phyloP scores from a whole-genome alignment of 2,113 vertebrate genomes.

The Catagonus wagneri region DNA sequence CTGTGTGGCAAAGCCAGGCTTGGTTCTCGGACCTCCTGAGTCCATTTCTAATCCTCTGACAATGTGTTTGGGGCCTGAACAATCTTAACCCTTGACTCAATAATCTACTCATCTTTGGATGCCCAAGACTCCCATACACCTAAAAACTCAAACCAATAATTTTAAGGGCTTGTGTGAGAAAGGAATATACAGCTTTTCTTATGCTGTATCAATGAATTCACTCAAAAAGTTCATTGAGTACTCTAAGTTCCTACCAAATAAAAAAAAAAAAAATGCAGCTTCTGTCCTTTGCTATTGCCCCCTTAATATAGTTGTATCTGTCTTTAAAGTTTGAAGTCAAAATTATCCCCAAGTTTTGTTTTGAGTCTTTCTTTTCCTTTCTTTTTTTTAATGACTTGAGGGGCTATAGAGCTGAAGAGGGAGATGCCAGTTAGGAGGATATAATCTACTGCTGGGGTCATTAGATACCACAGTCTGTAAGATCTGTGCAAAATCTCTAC shows the following conservation, averaged over 20 bases:
- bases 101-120: not conserved
- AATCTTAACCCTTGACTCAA: not conserved
- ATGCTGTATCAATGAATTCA: not conserved
- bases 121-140: not conserved
- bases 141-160: not conserved
- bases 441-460: not conserved
- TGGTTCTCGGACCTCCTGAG: not conserved
- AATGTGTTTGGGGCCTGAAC: not conserved
- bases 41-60: not conserved
- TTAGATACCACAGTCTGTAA: not conserved
- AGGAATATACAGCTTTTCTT: conserved; percentile 42
- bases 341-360: not conserved
- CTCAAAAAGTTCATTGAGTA: not conserved
- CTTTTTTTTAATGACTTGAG: not conserved
- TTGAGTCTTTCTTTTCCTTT: not conserved
- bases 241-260: not conserved
- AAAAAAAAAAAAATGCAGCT: not conserved
- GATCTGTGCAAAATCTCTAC: conserved; percentile 75
- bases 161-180: not conserved
- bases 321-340: conserved; percentile 23
- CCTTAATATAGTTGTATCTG: not conserved
- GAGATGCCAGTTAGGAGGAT: not conserved
- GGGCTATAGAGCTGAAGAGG: not conserved
- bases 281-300: not conserved
- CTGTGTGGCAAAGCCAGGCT: not conserved